Evolutionary conservation across 2,113 vertebrate species (phyloP), one percentile per base, ranked within the genome.

Genomic region (Budorcas taxicolor): DNA sequence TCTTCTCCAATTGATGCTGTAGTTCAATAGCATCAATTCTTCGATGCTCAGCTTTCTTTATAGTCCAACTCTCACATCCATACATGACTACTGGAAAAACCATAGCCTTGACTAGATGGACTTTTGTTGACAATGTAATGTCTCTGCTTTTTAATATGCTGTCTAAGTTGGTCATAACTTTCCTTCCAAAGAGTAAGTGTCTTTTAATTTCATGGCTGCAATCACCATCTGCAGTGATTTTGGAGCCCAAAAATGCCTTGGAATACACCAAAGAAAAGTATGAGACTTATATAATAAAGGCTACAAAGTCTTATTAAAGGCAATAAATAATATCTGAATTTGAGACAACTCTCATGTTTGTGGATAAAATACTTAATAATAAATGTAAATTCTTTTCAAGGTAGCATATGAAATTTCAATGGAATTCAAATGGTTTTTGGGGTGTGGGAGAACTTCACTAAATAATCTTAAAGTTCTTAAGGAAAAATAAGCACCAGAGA

Each of bases 381-480:
- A 84, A 76, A 89, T 60, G 7, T 45, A 43, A 93, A n/a, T 43
- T 84, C n/a, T 84, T 74, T 25, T 29, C 53, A 84, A 31, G 9
- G 36, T 25, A 89, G 45, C 33, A 45, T 11, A 52, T 14, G 52
- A 60, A 21, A 45, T 80, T 58, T 80, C n/a, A 29, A 2, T 50
- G 36, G 58, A 82, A 64, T 55, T 14, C 53, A 95, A 67, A 90
- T 9, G 40, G 45, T 52, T 90, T 81, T 96, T 45, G 29, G 62
- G 31, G 25, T 2, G 6, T 47, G 7, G 25, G 27, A 47, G 16
- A 60, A 74, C 9, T 27, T 85, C 27, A 81, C 6, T 55, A 89
- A 67, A 92, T 52, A 16, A 57, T 80, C 83, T 74, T 29, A 55
- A 92, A 64, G 25, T 85, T 92, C 47, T 94, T 76, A 57, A 76